Base-by-base conservation (phyloP, 2,797 vertebrate genomes). In the Aulostomus chinensis region DNA sequence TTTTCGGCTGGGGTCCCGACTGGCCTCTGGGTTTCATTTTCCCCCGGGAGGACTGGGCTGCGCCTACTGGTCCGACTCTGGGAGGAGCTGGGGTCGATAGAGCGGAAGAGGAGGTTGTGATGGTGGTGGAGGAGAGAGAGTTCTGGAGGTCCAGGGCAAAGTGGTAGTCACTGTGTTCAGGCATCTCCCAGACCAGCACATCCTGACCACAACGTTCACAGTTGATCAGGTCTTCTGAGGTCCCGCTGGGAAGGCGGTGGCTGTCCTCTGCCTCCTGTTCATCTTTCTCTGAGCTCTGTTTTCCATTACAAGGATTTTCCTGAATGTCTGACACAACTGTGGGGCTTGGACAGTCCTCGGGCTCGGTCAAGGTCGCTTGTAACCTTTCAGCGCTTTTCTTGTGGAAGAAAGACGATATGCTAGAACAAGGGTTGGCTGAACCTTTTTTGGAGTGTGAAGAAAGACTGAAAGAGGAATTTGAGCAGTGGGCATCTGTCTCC, bases 81-180 rank as follows among this genome's bases (percentile, higher is more conserved):
- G 75, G 76, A 79, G 83, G 68, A 76, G 18, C 16, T n/a, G n/a
- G n/a, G n/a, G n/a, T 15, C 3, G 56, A 36, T 82, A 49, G 14
- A 24, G 58, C 38, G 1, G 70, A 24, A 14, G 13, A 45, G 1
- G 58, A 34, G n/a, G 53, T 20, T 7, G 80, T 2, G 1, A 11
- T 9, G 8, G 84, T 39, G 5, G 59, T 34, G 10, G 81, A 50
- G 9, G 74, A 85, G 10, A 98, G 88, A 0, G 96, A 95, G 11
- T 87, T 91, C 61, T 99, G 96, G 41, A 99, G 87, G 36, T 98
- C 94, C 55, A 94, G 39, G 26, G 97, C 97, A 65, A 96, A 97
- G 74, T 99, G 97, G 43, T 94, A 98, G 74, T 99, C 97, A 2
- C 37, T 84, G 43, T 99, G 97, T 80, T 99, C 97, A 0, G 94